phyloP scores from a whole-genome alignment of 2,888 invertebrate genomes.

The Ormyrus thymus region DNA sequence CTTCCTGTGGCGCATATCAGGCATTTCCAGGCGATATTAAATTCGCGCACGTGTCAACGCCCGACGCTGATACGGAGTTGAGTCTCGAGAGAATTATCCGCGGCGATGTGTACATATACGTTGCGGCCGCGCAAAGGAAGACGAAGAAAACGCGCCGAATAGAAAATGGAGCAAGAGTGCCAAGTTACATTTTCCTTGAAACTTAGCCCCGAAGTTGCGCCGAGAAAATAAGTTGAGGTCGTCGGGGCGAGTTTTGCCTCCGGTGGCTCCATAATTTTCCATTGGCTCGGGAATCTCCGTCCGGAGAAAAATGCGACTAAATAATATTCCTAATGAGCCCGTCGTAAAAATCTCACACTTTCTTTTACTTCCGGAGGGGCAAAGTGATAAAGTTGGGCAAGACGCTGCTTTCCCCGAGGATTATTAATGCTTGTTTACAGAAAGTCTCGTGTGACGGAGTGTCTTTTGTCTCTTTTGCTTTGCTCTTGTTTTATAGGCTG shows the following conservation, averaged over 20 bases:
- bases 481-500: not conserved
- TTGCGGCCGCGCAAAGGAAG: not conserved
- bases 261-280: conserved; percentile 40
- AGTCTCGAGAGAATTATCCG: conserved; percentile 28
- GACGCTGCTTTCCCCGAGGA: not conserved
- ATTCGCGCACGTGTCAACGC: not conserved
- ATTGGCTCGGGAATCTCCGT: conserved; percentile 42
- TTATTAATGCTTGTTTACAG: conserved; percentile 36
- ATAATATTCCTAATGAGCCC: conserved; percentile 32
- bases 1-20: not conserved
- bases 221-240: too few relatives aligned
- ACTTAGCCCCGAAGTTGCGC: not conserved
- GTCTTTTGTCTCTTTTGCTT: not conserved
- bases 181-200: conserved; percentile 29
- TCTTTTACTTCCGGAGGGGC: not conserved
- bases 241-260: not conserved
- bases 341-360: conserved; percentile 15
- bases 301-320: conserved; percentile 10
- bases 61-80: not conserved
- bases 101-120: not conserved
- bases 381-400: not conserved
- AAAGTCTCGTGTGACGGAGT: conserved; percentile 16
- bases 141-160: conserved; percentile 5
- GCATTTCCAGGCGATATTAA: not conserved
- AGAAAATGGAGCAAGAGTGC: conserved; percentile 19